phyloP scores from a whole-genome alignment of 2,113 vertebrate genomes.

The Rhinoderma darwinii region DNA sequence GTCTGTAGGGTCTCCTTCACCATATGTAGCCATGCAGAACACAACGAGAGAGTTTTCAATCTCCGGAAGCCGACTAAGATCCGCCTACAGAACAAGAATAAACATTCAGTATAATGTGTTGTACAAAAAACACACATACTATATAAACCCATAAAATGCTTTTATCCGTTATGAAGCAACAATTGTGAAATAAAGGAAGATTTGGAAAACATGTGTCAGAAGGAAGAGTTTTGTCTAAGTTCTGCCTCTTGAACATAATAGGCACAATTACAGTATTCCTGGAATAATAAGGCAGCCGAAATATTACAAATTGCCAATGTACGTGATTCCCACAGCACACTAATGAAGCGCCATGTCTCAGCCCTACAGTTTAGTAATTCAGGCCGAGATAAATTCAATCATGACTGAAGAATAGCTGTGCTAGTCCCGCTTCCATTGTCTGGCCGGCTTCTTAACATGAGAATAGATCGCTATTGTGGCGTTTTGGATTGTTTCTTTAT shows the following conservation, averaged over 20 bases:
- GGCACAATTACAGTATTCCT: background rate
- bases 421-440: background rate
- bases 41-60: slow-evolving; percentile 90
- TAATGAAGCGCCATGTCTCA: background rate
- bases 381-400: background rate
- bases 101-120: background rate
- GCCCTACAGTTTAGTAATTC: background rate
- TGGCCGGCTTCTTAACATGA: background rate
- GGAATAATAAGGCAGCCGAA: background rate
- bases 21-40: slow-evolving; percentile 98
- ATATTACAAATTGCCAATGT: background rate
- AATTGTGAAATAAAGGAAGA: background rate
- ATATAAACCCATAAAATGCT: background rate
- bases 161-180: background rate
- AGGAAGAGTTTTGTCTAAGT: background rate
- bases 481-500: background rate
- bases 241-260: background rate
- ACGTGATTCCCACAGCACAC: background rate
- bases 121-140: background rate
- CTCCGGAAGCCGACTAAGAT: slow-evolving; percentile 86
- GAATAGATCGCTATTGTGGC: background rate
- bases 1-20: slow-evolving; percentile 95
- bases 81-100: slow-evolving; percentile 73
- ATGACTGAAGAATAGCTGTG: background rate
- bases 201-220: background rate